These are phyloP conservation scores for Uromys caudimaculatus DNA, from an alignment of 2,797 vertebrate species.

Conservation along the genomic window DNA sequence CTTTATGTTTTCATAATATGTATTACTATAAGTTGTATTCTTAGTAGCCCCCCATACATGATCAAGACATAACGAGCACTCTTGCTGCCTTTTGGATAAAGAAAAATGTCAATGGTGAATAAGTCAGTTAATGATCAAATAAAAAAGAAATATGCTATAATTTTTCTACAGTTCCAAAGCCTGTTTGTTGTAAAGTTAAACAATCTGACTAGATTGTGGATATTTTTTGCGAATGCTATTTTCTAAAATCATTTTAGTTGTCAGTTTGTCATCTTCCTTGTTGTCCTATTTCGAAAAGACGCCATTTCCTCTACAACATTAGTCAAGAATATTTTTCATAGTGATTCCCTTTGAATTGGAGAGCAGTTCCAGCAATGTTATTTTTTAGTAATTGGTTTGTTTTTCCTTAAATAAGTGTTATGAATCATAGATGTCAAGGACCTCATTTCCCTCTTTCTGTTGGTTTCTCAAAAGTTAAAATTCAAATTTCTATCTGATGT, in stretches of 20 bases:
- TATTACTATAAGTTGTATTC: background rate
- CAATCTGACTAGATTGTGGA: background rate
- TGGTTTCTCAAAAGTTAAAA: conserved; percentile 17
- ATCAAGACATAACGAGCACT: background rate
- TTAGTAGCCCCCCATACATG: background rate
- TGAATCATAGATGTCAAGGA: background rate
- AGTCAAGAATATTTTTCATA: background rate
- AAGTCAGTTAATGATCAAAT: background rate
- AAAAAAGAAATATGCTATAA: background rate
- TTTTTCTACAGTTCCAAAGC: background rate
- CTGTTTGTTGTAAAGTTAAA: background rate
- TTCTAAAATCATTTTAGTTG: background rate
- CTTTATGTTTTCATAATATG: background rate
- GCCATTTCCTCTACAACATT: background rate
- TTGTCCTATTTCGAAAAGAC: background rate
- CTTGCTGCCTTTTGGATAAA: background rate
- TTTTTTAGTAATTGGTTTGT: background rate
- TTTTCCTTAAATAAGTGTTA: background rate
- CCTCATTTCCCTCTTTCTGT: background rate
- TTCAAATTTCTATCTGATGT: background rate
- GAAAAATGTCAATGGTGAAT: background rate
- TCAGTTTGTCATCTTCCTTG: background rate
- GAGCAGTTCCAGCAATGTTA: background rate
- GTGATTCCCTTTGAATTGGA: background rate
- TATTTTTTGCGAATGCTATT: background rate